Base-by-base conservation (phyloP, 1,140 invertebrate species). In the Paramacrobiotus metropolitanus region DNA sequence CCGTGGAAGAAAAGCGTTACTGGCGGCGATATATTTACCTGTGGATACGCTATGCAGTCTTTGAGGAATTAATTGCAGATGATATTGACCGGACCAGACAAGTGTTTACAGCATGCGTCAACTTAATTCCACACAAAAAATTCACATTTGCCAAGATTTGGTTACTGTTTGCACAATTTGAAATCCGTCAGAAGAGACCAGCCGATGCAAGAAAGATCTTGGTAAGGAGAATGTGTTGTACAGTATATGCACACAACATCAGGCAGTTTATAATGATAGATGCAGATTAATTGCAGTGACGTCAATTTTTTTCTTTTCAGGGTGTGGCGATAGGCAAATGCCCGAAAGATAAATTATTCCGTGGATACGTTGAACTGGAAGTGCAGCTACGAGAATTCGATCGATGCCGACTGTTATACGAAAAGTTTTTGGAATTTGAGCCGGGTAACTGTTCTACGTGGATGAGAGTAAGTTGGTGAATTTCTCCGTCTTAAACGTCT, bases 41-140 rank as follows among this genome's bases (percentile, higher is more conserved):
- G n/a, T 99, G 95, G 95, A 95, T 99, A 45, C 93, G 98, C 74
- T 99, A 99, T 77, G 92, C 94, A 0, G 70, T 99, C 3, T 98
- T 85, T 77, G 95, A 99, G 77, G 95, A 99, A 77, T 74, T 98
- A 4, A 84, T 90, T 70, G 82, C 83, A 0, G 80, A 87, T 74
- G 90, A 99, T 70, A 70, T 82, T 60, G 90, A 95, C 66, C 78
- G 85, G 68, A 85, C 88, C 20, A 76, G 91, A 65, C 83, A 94
- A 73, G 87, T 98, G 1, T 86, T 81, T 68, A 84, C 85, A 71
- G 86, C 86, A n/a, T 94, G 88, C 71, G 76, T 99, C 2, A 83
- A 95, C 67, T 72, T 96, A 0, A 83, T 99, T 65, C 94, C 94
- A 1, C 93, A 99, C 73, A 96, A 95, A 76, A 77, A 81, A 68